Conservation (phyloP, 2,797 vertebrate species). For the Odontamblyopus rebecca region DNA sequence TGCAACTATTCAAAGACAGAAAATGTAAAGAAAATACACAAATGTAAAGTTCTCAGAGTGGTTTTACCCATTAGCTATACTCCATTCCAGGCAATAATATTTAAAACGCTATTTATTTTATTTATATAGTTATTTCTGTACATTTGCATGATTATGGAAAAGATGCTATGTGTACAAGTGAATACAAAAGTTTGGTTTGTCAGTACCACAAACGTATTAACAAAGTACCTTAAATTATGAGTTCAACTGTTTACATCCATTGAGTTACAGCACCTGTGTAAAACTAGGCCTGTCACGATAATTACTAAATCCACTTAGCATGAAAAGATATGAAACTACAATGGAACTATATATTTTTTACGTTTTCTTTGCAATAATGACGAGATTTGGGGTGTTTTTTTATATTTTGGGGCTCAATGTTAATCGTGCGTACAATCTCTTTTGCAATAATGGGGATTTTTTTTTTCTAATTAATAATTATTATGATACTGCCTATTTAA, state of each 20-base stretch:
- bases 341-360: too few species aligned
- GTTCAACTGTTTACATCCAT: constrained; percentile 28
- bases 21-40: constrained; percentile 20
- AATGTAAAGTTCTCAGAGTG: constrained; percentile 62
- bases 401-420: too few species aligned
- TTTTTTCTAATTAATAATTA: too few species aligned
- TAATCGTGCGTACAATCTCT: too few species aligned
- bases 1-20: constrained; percentile 15
- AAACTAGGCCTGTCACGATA: too few species aligned
- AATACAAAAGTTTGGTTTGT: constrained; percentile 18
- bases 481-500: too few species aligned
- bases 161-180: constrained; percentile 35
- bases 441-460: too few species aligned
- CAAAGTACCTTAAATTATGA: constrained; percentile 42
- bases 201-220: constrained; percentile 42
- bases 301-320: too few species aligned
- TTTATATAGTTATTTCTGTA: constrained; percentile 45
- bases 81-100: constrained; percentile 38
- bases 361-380: too few species aligned
- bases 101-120: constrained; percentile 38
- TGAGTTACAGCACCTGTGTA: constrained; percentile 52
- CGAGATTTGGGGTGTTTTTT: too few species aligned
- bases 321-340: too few species aligned
- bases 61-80: constrained; percentile 60
- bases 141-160: constrained; percentile 26